A percentile compares a stretch with the other conserved stretches of the same genome.
Conservation (phyloP, 2,888 invertebrate species). For the Crossocerus cetratus region DNA sequence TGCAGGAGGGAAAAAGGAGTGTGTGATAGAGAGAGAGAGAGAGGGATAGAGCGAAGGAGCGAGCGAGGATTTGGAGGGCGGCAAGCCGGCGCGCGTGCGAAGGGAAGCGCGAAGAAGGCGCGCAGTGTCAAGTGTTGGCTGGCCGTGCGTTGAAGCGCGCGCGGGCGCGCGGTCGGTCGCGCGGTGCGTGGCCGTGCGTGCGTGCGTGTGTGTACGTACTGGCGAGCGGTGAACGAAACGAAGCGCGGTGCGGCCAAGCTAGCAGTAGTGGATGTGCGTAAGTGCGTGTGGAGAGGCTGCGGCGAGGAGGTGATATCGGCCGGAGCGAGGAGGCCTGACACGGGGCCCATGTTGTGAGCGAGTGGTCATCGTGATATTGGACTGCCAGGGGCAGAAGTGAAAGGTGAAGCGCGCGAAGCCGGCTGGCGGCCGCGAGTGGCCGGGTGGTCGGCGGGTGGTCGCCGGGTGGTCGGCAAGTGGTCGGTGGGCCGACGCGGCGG, state of each 20-base stretch:
- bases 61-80: not conserved
- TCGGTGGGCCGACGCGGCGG: conserved; percentile 35
- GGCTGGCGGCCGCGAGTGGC: conserved; percentile 6
- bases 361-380: conserved; percentile 29
- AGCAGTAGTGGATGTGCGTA: conserved; percentile 13
- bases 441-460: conserved; percentile 19
- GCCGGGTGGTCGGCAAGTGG: conserved; percentile 33
- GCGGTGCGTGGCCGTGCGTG: conserved; percentile 15
- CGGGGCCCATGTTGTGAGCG: conserved; percentile 75
- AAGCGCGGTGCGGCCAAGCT: conserved; percentile 26
- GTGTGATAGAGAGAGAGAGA: conserved; percentile 16
- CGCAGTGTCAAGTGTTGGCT: conserved; percentile 18
- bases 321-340: conserved; percentile 48
- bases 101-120: conserved; percentile 7
- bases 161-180: not conserved
- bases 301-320: conserved; percentile 43
- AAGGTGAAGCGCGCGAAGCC: conserved; percentile 36
- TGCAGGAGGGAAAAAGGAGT: conserved; percentile 12
- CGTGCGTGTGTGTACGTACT: conserved; percentile 11
- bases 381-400: conserved; percentile 69
- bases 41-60: conserved; percentile 21
- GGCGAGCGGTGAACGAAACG: conserved; percentile 25
- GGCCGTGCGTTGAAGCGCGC: not conserved
- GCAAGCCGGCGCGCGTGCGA: not conserved
- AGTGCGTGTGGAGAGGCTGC: not conserved